Conservation (phyloP, 2,113 vertebrate genomes). For the Cyphomyrus plagiostoma region DNA sequence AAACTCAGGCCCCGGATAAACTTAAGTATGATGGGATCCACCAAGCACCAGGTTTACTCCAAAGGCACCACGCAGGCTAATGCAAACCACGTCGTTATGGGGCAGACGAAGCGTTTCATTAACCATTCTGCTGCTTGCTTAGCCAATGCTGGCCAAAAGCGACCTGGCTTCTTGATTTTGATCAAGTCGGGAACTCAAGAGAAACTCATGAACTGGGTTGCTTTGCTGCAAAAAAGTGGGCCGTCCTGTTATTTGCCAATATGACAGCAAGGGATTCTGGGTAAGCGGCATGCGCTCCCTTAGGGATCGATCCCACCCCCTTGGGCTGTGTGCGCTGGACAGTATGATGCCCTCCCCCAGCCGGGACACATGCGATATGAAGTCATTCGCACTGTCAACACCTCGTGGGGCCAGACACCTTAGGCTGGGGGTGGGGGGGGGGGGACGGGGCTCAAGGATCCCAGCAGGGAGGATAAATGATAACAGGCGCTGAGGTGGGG, state of each 20-base stretch:
- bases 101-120: not conserved
- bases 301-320: not conserved
- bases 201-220: not conserved
- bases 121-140: not conserved
- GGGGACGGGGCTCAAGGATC: not conserved
- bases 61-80: not conserved
- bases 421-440: not conserved
- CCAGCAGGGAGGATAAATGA: slow-evolving; percentile 11
- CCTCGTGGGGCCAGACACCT: not conserved
- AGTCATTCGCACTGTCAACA: slow-evolving; percentile 19
- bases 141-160: not conserved
- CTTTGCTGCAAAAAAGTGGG: not conserved
- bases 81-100: not conserved
- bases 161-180: not conserved
- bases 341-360: not conserved
- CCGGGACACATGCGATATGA: not conserved
- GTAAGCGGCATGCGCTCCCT: not conserved
- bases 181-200: not conserved
- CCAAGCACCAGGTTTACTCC: not conserved
- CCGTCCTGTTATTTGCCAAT: not conserved
- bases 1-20: not conserved
- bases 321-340: not conserved
- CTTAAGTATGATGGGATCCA: not conserved
- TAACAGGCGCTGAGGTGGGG: not conserved
- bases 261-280: not conserved